Evolutionary conservation across 2,888 invertebrate species (phyloP), one percentile per base, ranked within the genome.

Genomic region (Coelopa pilipes): DNA sequence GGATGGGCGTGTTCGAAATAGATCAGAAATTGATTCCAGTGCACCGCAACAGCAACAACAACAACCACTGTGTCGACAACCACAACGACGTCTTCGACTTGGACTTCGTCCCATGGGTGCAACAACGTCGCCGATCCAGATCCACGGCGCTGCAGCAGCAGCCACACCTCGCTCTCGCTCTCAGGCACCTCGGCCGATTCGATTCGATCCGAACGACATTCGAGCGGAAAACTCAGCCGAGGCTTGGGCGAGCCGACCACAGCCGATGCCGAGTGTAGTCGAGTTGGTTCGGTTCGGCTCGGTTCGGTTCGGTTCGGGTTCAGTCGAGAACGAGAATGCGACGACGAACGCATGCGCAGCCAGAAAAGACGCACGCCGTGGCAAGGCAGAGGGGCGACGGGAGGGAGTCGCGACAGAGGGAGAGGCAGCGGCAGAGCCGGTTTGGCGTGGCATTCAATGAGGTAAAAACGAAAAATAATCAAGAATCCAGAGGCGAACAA

Each of bases 361-460:
- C 34, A n/a, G 34, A 2, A 34, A 34, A 34, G 34, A 34, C 34
- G 34, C 34, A 34, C 34, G 34, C 7, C 34, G 34, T 2, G 34
- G 34, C 2, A 7, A 4, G 34, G 34, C 34, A 34, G 34, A 34
- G 34, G 34, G 34, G 34, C 2, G 2, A 34, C 2, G 34, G 34
- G 34, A 34, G 34, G 34, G 34, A 34, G n/a, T n/a, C n/a, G n/a
- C n/a, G 34, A 34, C 7, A 4, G 34, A 34, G 34, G 34, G 4
- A 34, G 21, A 45, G 13, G 19, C 46, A 45, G 50, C 47, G 68
- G 57, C 60, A 65, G 73, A 79, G 79, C 79, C 78, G 79, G 79
- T 80, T 79, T 79, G 78, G 80, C 78, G 78, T 80, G 79, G 79
- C 79, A 80, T 76, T 73, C 74, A 74, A 73, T 68, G 68, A 66